Base-by-base conservation (phyloP, 2,888 invertebrate species). In the Brassicogethes aeneus region DNA sequence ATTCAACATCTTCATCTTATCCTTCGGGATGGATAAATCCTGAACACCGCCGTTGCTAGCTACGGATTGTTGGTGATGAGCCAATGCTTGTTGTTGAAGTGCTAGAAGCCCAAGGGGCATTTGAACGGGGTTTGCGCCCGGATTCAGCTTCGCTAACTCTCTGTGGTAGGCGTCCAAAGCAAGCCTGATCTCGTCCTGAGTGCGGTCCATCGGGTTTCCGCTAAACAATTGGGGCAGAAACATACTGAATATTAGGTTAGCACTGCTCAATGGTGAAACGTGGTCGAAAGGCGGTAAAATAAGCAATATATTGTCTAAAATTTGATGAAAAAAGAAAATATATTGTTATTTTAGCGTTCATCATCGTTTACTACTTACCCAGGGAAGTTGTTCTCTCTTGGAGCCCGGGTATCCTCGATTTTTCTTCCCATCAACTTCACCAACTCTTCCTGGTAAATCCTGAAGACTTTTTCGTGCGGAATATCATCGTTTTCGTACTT, bases 361-460 rank as follows among this genome's bases (percentile, higher is more conserved):
- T 36, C 39, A 34, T 32, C 30, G 37, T 23, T 39, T 39, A 33
- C 36, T 49, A 67, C 75, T 73, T 73, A 88, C 88, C 85, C 82
- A 64, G 85, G 83, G 57, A 86, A 85, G 16, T 85, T n/a, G n/a
- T n/a, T 79, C 43, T 88, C 88, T 33, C 86, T 75, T 29, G 79
- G 83, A 50, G 79, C 82, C 41, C 87, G 77, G 55, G 85, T 72
- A 51, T 85, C 85, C 36, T 85, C 84, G 40, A 80, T 76, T 49
- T 85, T 70, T 56, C 84, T 71, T 36, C 82, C 88, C 81, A 94
- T 92, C 40, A 97, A 77, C 65, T 95, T 95, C 43, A 90, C 86
- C 47, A 95, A 72, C 65, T 96, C 94, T 63, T 94, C 93, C 60
- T 95, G 93, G 65, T 95, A 95, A 60, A 95, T 90, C 60, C 92